Evolutionary conservation across 2,888 invertebrate species (phyloP), one percentile per base, ranked within the genome.

Genomic region (Drosophila tanythrix): DNA sequence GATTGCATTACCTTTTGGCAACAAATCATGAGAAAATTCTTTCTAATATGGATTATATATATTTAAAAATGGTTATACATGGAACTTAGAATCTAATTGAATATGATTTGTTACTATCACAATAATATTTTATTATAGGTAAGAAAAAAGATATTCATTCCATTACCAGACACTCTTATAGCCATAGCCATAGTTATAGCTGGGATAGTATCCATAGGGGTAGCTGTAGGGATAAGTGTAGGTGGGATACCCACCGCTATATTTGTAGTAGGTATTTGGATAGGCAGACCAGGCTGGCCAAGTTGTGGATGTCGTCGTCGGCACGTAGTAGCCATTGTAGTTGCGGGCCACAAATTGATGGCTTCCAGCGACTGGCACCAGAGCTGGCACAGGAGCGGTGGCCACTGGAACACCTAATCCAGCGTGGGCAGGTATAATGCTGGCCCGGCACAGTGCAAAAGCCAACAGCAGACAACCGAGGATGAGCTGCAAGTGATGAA

Each of bases 281-380:
- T 82, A 82, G 7, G 74, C 27, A 2, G 67, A 33, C 25, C 53
- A 59, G 1, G 72, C 58, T 18, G 83, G 80, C 82, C 79, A 79
- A 46, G 64, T 52, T 27, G 76, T 27, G 3, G 74, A 13, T 3
- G 77, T 56, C 1, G 76, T 53, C 6, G 74, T 67, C 15, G 91
- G 86, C 53, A 90, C 86, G 69, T 88, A 83, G 31, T 82, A 76
- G 31, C 91, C 90, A 82, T 92, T 90, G 65, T 90, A 90, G 72
- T 91, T 89, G 8, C 91, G 91, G 3, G 90, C 74, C n/a, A 93
- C 82, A 51, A 91, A 91, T 65, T 92, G 92, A 74, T 90, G 86
- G 40, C 92, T 92, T 8, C 79, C 48, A 15, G 90, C 79, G 18
- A 91, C 80, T 1, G 91, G 91, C n/a, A 91, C 76, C 61, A 91